These are phyloP conservation scores for Laticauda laticaudata DNA, from an alignment of 2,113 vertebrate genomes.

Conservation along the genomic window DNA sequence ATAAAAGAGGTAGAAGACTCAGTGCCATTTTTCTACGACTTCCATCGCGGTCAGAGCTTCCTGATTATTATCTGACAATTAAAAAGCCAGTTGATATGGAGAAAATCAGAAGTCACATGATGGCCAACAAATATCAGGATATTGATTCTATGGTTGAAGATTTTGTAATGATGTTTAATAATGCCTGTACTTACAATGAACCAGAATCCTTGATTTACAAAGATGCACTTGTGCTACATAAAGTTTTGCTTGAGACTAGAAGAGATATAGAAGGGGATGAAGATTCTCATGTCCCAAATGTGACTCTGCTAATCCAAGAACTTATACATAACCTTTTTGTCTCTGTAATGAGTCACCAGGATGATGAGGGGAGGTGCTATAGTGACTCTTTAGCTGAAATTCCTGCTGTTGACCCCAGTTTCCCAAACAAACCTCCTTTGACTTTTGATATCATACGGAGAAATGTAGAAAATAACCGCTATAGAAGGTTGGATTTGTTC, in stretches of 20 bases:
- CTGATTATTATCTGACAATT: slow-evolving; percentile 97
- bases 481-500: slow-evolving; percentile 92
- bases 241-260: slow-evolving; percentile 90
- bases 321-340: slow-evolving; percentile 97
- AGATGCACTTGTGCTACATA: slow-evolving; percentile 92
- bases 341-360: slow-evolving; percentile 95
- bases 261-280: slow-evolving; percentile 94
- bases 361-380: slow-evolving; percentile 98
- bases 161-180: slow-evolving; percentile 99
- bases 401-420: slow-evolving; percentile 82
- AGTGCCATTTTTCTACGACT: slow-evolving; percentile 96
- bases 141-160: slow-evolving; percentile 97
- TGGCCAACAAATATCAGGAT: slow-evolving; percentile 98
- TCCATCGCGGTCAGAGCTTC: slow-evolving; percentile 95
- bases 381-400: slow-evolving; percentile 98
- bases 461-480: slow-evolving; percentile 90
- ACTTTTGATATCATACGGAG: slow-evolving; percentile 94
- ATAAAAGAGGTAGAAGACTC: slow-evolving; percentile 94
- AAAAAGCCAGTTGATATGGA: slow-evolving; percentile 99
- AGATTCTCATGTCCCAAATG: slow-evolving; percentile 91
- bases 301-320: slow-evolving; percentile 92
- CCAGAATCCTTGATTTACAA: slow-evolving; percentile 97
- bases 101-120: slow-evolving; percentile 96
- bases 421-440: slow-evolving; percentile 82
- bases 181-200: slow-evolving; percentile 97